phyloP scores from a whole-genome alignment of 2,113 vertebrate species.

The Oceanites oceanicus region DNA sequence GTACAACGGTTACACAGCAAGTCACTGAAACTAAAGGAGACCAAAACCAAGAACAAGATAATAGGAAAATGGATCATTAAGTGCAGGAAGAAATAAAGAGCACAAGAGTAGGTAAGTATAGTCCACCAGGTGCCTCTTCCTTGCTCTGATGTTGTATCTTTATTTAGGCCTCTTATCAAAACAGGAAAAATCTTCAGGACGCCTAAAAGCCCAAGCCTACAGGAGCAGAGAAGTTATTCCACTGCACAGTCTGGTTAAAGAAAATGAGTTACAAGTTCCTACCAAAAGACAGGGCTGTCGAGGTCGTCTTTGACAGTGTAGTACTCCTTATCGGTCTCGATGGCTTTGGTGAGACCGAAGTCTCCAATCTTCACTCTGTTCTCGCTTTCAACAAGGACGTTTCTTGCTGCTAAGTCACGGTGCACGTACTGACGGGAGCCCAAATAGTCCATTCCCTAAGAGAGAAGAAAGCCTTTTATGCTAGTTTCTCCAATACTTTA shows the following conservation, averaged over 20 bases:
- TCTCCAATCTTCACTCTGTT: constrained; percentile 95
- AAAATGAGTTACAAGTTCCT: not conserved
- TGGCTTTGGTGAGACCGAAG: constrained; percentile 95
- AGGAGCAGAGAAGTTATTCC: not conserved
- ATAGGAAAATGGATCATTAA: not conserved
- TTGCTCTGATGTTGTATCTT: not conserved
- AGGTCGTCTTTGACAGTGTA: constrained; percentile 94
- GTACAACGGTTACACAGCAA: not conserved
- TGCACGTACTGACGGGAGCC: constrained; percentile 93
- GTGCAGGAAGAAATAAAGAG: not conserved
- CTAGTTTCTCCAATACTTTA: rapidly evolving
- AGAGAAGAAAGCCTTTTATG: not conserved
- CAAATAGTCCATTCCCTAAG: constrained; percentile 94
- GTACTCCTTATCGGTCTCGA: constrained; percentile 93
- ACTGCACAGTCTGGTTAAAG: not conserved
- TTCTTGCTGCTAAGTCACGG: constrained; percentile 92
- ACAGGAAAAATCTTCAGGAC: rapidly evolving
- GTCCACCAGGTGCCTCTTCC: not conserved
- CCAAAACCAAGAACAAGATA: rapidly evolving
- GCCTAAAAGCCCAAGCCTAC: rapidly evolving
- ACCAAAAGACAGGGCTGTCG: constrained; percentile 98
- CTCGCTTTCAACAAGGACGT: constrained; percentile 94
- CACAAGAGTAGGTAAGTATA: rapidly evolving
- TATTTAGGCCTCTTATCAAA: not conserved
- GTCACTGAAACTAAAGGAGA: not conserved